These are phyloP conservation scores for Propithecus deckenii DNA, from an alignment of 2,797 vertebrate genomes.

Conservation along the genomic window DNA sequence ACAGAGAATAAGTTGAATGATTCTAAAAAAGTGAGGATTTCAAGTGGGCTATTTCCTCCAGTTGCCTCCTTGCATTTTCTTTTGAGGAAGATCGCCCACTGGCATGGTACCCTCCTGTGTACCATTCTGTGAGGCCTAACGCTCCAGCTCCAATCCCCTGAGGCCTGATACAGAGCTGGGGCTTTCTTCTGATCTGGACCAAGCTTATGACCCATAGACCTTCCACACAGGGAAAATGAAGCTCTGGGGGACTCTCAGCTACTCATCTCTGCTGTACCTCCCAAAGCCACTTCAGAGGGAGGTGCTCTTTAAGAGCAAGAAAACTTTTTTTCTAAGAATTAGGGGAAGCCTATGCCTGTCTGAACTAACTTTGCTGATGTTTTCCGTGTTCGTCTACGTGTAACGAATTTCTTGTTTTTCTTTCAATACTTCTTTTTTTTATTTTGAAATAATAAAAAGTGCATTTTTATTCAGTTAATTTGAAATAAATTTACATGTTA, in stretches of 20 bases:
- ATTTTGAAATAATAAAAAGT: background rate
- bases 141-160: background rate
- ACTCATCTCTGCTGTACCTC: background rate
- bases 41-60: background rate
- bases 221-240: no score
- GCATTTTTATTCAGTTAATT: background rate
- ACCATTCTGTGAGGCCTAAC: rapidly evolving
- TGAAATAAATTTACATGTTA: background rate
- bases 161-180: background rate
- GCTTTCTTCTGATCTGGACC: background rate
- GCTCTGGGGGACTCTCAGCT: background rate
- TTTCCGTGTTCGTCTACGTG: background rate
- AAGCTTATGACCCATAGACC: background rate
- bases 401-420: background rate
- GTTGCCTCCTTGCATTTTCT: background rate
- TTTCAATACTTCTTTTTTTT: background rate
- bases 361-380: background rate
- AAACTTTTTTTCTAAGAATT: background rate
- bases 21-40: background rate
- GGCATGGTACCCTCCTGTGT: background rate
- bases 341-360: background rate
- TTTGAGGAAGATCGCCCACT: background rate
- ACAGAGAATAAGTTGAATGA: background rate
- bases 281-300: background rate
- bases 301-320: background rate